Evolutionary conservation across 2,797 vertebrate genomes (phyloP).

Genomic region (Dermochelys coriacea): DNA sequence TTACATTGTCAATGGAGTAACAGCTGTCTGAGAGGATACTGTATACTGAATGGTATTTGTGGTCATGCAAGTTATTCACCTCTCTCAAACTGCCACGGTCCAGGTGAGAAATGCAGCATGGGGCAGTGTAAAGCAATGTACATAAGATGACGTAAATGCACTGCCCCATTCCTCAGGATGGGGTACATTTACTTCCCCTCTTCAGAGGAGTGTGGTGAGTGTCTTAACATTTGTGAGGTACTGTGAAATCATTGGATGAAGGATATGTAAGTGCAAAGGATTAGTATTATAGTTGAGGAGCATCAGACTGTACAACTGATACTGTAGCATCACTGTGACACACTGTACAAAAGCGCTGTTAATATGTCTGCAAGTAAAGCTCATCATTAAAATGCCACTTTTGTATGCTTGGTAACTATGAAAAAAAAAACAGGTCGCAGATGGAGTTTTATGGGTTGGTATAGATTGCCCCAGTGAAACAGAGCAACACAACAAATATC

Average conservation of each 20-base stretch:
- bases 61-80: background rate
- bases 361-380: background rate
- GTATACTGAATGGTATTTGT: background rate
- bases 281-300: constrained; percentile 11
- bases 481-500: background rate
- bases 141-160: background rate
- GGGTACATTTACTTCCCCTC: background rate
- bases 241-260: rapidly evolving
- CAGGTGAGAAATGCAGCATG: background rate
- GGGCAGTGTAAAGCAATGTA: background rate
- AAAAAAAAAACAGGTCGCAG: background rate
- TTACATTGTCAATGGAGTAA: background rate
- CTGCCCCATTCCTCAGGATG: rapidly evolving
- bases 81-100: background rate
- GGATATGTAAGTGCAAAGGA: constrained; percentile 8
- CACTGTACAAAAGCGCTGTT: rapidly evolving
- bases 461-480: constrained; percentile 50
- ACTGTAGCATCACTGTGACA: rapidly evolving
- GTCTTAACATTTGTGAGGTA: constrained; percentile 20
- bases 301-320: too few species aligned
- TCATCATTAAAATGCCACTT: background rate
- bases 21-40: background rate
- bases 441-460: background rate
- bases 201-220: background rate
- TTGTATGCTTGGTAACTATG: background rate